phyloP scores from a whole-genome alignment of 2,888 invertebrate species.

The Ichneumoninae sp. region DNA sequence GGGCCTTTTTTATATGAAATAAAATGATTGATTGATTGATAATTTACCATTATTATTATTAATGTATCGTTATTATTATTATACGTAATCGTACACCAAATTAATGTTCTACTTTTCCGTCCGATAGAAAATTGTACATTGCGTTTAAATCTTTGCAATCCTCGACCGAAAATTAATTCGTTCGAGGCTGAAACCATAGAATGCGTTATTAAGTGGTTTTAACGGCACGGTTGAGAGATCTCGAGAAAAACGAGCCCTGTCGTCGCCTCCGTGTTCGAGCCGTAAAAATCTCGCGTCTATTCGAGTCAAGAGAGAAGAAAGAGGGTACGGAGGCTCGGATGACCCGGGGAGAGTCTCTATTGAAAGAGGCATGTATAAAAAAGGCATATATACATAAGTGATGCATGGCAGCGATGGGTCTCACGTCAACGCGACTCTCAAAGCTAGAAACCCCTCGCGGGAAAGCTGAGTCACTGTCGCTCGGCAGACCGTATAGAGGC shows the following conservation, averaged over 20 bases:
- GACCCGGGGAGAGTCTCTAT: slow-evolving; percentile 28
- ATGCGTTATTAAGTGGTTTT: not conserved
- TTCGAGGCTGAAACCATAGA: not conserved
- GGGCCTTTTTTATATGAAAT: no score
- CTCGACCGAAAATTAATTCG: not conserved
- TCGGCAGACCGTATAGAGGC: slow-evolving; percentile 18
- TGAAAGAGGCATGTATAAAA: slow-evolving; percentile 28
- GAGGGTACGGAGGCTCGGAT: slow-evolving; percentile 24
- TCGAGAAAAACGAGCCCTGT: slow-evolving; percentile 46
- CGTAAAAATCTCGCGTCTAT: slow-evolving; percentile 27
- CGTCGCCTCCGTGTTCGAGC: slow-evolving; percentile 33
- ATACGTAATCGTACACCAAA: not conserved
- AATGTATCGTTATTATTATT: no score
- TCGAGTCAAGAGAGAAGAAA: slow-evolving; percentile 44
- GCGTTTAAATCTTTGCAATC: not conserved
- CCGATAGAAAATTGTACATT: not conserved
- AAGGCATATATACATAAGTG: slow-evolving; percentile 6
- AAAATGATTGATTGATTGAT: no score
- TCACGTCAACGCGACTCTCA: slow-evolving; percentile 32
- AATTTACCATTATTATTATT: no score
- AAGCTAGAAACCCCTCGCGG: slow-evolving; percentile 17
- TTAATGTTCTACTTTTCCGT: not conserved
- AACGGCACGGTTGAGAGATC: slow-evolving; percentile 15
- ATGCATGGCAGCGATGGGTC: not conserved
- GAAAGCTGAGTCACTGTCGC: slow-evolving; percentile 53